Percentiles rank a stretch among this genome's conserved stretches.
Conservation (phyloP, 2,797 vertebrate genomes). For the Myripristis murdjan region DNA sequence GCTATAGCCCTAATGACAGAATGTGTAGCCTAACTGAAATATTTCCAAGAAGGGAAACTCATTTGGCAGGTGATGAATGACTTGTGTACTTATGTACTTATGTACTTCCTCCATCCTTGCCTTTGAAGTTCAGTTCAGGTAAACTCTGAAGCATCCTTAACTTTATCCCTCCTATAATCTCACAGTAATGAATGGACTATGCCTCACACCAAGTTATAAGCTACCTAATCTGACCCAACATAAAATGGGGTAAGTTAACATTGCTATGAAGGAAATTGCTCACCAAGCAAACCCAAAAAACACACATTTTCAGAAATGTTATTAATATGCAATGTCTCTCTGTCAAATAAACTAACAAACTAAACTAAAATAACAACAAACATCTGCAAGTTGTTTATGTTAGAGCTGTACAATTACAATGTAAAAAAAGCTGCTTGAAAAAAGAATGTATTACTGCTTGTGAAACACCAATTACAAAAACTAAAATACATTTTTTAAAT, state of each 20-base stretch:
- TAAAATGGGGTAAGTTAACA: too few relatives aligned
- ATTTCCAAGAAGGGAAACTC: constrained; percentile 18
- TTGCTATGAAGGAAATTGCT: too few relatives aligned
- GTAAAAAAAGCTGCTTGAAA: not conserved
- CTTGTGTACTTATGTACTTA: constrained; percentile 6
- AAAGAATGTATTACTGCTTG: too few relatives aligned
- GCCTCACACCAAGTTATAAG: not conserved
- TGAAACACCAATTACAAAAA: not conserved
- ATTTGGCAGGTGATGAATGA: constrained; percentile 38
- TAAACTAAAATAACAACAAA: too few relatives aligned
- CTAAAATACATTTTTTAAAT: not conserved
- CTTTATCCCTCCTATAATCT: not conserved
- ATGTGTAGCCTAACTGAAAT: constrained; percentile 14
- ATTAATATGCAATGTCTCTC: too few relatives aligned
- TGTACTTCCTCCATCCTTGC: not conserved
- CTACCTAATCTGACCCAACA: not conserved
- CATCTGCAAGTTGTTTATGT: too few relatives aligned
- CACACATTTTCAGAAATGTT: too few relatives aligned
- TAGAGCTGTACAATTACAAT: not conserved
- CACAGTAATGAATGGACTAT: not conserved
- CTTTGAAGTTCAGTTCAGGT: constrained; percentile 13
- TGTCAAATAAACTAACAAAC: too few relatives aligned
- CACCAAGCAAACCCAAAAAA: too few relatives aligned
- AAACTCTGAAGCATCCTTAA: constrained; percentile 4
- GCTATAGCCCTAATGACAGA: constrained; percentile 24